Percentiles rank a stretch among this genome's conserved stretches.
These are phyloP conservation scores for Dipodomys merriami DNA, from an alignment of 2,113 vertebrate genomes.

Conservation along the genomic window DNA sequence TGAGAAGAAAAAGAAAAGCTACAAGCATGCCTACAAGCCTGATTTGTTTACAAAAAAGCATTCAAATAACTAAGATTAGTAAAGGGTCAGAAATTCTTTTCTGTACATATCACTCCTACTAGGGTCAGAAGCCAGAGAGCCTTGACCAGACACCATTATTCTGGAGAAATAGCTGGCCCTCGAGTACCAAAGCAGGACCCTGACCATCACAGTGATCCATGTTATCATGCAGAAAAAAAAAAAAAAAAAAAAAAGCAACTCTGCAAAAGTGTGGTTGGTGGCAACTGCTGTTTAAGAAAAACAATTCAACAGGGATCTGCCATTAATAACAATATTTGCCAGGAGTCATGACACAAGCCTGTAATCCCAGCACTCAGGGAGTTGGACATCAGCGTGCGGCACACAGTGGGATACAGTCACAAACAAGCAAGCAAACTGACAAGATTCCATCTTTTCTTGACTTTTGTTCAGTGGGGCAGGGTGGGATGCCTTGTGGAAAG, in stretches of 20 bases:
- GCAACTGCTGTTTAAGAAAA: slow-evolving; percentile 44
- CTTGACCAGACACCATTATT: slow-evolving; percentile 37
- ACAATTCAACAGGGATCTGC: slow-evolving; percentile 6
- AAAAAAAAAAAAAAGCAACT: slow-evolving; percentile 24
- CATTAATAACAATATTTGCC: slow-evolving; percentile 48
- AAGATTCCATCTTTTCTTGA: slow-evolving; percentile 50
- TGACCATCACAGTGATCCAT: background rate
- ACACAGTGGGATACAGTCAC: background rate
- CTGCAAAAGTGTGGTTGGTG: background rate
- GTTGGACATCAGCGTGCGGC: background rate
- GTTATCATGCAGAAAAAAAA: slow-evolving; percentile 17
- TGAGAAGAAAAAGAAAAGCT: slow-evolving; percentile 66
- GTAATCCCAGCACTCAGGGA: background rate
- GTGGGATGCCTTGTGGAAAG: slow-evolving; percentile 50
- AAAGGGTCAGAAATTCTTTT: slow-evolving; percentile 59
- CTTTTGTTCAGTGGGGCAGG: slow-evolving; percentile 43
- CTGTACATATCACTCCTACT: slow-evolving; percentile 49
- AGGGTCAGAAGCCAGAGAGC: background rate
- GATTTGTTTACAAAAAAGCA: slow-evolving; percentile 68
- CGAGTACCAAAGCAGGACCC: slow-evolving; percentile 35
- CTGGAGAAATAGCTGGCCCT: background rate
- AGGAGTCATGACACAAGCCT: background rate
- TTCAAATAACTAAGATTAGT: slow-evolving; percentile 60
- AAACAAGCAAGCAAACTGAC: slow-evolving; percentile 52
- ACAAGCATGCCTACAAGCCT: slow-evolving; percentile 51